Conservation (phyloP, 2,797 vertebrate genomes). For the Tokudaia muenninki region DNA sequence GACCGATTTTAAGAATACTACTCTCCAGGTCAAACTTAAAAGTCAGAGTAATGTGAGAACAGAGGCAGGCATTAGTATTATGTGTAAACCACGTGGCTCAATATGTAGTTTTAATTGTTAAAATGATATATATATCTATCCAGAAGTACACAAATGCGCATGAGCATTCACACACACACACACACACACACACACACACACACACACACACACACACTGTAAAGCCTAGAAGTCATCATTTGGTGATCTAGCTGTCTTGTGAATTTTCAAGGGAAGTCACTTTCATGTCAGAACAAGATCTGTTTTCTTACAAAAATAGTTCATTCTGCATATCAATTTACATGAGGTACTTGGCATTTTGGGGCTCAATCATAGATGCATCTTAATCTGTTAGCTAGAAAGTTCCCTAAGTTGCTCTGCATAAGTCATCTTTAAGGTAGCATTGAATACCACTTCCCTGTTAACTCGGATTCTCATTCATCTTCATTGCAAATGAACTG, state of each 20-base stretch:
- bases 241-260: background rate
- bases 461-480: constrained; percentile 78
- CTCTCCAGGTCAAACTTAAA: background rate
- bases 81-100: background rate
- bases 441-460: constrained; percentile 53
- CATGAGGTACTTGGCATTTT: constrained; percentile 22
- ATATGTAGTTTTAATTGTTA: background rate
- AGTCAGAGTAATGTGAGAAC: background rate
- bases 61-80: background rate
- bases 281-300: constrained; percentile 10
- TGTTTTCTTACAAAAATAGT: constrained; percentile 21
- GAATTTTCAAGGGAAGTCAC: background rate
- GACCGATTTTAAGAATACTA: background rate
- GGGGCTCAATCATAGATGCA: constrained; percentile 60
- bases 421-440: constrained; percentile 77
- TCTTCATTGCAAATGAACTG: constrained; percentile 79
- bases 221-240: background rate
- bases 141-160: background rate
- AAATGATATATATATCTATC: background rate
- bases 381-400: constrained; percentile 54
- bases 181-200: background rate
- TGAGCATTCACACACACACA: background rate
- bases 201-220: background rate
- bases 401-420: constrained; percentile 51
- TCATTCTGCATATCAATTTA: constrained; percentile 7